phyloP scores from a whole-genome alignment of 1,140 invertebrate genomes.

The Dysdera silvatica region DNA sequence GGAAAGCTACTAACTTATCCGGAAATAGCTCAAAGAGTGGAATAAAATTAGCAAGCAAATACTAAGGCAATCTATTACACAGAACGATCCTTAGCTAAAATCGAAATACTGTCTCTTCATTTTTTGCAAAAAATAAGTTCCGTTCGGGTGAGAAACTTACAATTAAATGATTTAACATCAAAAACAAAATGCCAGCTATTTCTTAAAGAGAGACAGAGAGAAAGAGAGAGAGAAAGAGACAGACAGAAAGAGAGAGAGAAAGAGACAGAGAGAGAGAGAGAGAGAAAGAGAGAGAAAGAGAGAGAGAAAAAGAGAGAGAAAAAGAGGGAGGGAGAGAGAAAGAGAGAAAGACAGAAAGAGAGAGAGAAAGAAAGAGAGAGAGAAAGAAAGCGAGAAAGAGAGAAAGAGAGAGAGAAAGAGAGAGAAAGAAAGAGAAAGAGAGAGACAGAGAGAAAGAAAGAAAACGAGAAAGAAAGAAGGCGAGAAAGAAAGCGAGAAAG shows the following conservation, averaged over 20 bases:
- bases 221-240: neutral
- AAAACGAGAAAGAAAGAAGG: too few relatives aligned
- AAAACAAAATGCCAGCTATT: too few relatives aligned
- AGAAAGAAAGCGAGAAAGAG: neutral
- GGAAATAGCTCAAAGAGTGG: too few relatives aligned
- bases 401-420: neutral
- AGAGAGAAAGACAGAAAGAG: neutral
- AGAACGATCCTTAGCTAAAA: too few relatives aligned
- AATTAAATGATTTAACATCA: too few relatives aligned
- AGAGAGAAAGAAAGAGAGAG: neutral
- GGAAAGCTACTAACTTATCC: too few relatives aligned
- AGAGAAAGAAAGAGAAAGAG: neutral
- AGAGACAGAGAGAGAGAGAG: neutral
- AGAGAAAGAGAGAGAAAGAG: neutral
- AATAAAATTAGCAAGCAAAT: too few relatives aligned
- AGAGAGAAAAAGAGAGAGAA: neutral
- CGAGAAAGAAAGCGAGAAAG: neutral
- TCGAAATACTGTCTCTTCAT: too few relatives aligned
- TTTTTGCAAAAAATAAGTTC: too few relatives aligned
- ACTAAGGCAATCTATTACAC: too few relatives aligned
- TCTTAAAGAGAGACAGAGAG: neutral
- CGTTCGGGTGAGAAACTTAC: too few relatives aligned
- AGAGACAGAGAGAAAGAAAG: neutral
- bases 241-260: neutral
- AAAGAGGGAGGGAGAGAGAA: too few relatives aligned